Conservation (phyloP, 1,140 invertebrate species). For the Lethrus apterus region DNA sequence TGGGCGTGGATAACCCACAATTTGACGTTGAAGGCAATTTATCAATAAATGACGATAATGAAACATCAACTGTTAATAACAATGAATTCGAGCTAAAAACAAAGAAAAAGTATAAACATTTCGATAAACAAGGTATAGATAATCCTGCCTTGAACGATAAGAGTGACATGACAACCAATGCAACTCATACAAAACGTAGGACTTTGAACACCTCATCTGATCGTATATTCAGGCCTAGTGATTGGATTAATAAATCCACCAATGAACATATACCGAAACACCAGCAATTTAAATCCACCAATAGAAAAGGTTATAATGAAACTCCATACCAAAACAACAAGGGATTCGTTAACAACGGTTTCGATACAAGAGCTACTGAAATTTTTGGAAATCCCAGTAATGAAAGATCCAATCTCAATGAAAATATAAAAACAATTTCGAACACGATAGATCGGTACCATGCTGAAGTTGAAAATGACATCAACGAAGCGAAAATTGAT, state of each 20-base stretch:
- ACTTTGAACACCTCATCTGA: background rate
- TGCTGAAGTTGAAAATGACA: constrained; percentile 35
- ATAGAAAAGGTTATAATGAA: background rate
- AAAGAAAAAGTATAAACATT: no score
- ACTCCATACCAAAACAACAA: constrained; percentile 9
- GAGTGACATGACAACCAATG: background rate
- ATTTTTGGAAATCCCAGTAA: constrained; percentile 2
- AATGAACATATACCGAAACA: no score
- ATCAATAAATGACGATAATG: no score
- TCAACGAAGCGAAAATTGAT: constrained; percentile 35
- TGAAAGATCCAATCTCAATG: no score
- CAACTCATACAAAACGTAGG: no score
- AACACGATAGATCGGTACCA: constrained; percentile 30
- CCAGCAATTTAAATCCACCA: background rate
- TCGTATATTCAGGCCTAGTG: background rate
- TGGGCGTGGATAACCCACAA: no score
- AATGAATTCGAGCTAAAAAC: no score
- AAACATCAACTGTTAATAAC: constrained; percentile 2
- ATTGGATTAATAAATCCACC: no score
- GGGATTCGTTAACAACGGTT: constrained; percentile 25
- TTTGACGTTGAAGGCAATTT: no score
- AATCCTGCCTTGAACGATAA: constrained; percentile 24
- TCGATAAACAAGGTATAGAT: constrained; percentile 18
- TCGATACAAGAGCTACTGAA: constrained; percentile 22
- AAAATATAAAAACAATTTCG: constrained; percentile 27